Conservation (phyloP, 2,888 invertebrate species). For the Nephrotoma appendiculata region DNA sequence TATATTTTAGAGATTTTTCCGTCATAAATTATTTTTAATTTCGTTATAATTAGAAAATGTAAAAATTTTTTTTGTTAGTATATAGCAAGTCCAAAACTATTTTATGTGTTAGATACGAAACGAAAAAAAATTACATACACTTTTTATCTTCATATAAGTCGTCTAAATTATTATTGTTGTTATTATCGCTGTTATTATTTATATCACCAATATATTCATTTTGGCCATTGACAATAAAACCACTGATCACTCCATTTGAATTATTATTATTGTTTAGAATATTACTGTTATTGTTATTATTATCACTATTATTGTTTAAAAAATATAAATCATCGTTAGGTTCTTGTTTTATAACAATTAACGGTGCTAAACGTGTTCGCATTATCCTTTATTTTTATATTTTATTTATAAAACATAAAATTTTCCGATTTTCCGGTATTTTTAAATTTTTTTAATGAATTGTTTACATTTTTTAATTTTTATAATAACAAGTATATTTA, state of each 20-base stretch:
- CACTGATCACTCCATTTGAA: conserved; percentile 2
- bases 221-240: background rate
- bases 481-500: background rate
- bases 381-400: conserved; percentile 14
- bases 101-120: background rate
- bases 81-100: background rate
- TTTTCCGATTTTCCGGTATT: background rate
- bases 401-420: background rate
- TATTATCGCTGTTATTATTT: conserved; percentile 9
- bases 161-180: conserved; percentile 6
- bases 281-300: conserved; percentile 7
- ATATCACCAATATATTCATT: conserved; percentile 8
- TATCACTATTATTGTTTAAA: conserved; percentile 8
- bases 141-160: conserved; percentile 9
- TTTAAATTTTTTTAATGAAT: background rate
- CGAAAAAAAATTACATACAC: conserved; percentile 10
- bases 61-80: background rate
- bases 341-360: conserved; percentile 34
- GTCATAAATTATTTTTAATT: background rate
- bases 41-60: background rate
- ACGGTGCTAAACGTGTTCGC: conserved; percentile 33
- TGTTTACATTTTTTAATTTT: background rate
- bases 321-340: conserved; percentile 17
- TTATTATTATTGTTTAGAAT: conserved; percentile 1
- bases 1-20: background rate